phyloP scores from a whole-genome alignment of 1,140 invertebrate species.

The Ceratosolen solmsi region DNA sequence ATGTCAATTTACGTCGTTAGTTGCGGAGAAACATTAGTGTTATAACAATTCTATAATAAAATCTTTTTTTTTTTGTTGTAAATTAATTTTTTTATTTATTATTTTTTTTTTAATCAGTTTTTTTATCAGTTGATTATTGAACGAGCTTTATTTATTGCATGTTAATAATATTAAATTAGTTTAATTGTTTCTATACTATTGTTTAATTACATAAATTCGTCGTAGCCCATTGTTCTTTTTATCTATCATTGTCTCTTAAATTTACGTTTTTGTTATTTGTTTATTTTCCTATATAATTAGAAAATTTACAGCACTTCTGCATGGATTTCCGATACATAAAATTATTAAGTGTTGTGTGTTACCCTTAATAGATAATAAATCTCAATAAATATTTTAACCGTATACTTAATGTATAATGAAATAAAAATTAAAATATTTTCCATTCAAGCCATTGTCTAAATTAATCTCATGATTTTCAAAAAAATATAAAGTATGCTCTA shows the following conservation, averaged over 20 bases:
- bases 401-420: not conserved
- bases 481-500: conserved; percentile 11
- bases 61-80: conserved; percentile 4
- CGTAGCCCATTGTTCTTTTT: conserved; percentile 28
- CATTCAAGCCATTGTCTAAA: conserved; percentile 15
- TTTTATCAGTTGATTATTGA: conserved; percentile 38
- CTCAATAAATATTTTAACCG: not conserved
- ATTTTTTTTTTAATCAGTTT: not conserved
- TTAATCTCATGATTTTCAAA: conserved; percentile 10
- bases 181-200: not conserved
- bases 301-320: conserved; percentile 36
- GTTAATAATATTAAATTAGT: conserved; percentile 38
- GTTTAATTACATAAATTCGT: conserved; percentile 41
- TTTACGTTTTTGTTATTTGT: conserved; percentile 32
- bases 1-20: not conserved
- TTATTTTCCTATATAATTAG: conserved; percentile 21
- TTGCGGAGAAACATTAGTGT: not conserved
- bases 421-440: conserved; percentile 25
- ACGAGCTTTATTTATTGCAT: conserved; percentile 42
- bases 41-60: conserved; percentile 9
- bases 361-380: conserved; percentile 1
- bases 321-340: conserved; percentile 21
- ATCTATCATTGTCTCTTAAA: conserved; percentile 39
- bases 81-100: no score
- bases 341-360: conserved; percentile 12